Conservation (phyloP, 2,888 invertebrate genomes). For the Dinocampus coccinellae region DNA sequence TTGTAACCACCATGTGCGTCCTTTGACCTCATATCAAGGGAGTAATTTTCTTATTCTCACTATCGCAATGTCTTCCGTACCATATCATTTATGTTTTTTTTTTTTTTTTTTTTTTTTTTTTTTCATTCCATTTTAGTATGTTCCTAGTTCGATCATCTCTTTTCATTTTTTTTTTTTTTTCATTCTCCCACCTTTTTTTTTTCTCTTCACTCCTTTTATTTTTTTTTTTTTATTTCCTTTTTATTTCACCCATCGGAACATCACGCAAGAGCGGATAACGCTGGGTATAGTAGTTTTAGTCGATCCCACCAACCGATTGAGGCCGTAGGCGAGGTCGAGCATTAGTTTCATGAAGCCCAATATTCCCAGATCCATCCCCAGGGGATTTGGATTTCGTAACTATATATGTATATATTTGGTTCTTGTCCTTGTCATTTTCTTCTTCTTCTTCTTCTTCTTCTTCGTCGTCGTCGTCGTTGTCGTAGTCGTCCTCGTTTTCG, state of each 20-base stretch:
- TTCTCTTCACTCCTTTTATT: neutral
- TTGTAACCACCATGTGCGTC: neutral
- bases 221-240: neutral
- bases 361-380: conserved; percentile 22
- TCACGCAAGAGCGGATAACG: neutral
- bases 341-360: conserved; percentile 34
- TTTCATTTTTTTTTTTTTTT: neutral
- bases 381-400: conserved; percentile 21
- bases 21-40: conserved; percentile 43
- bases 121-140: neutral
- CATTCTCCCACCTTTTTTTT: neutral
- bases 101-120: conserved; percentile 7
- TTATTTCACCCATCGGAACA: neutral
- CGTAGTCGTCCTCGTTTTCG: neutral
- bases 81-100: neutral
- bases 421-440: too few species aligned
- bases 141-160: neutral
- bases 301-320: conserved; percentile 24
- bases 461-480: neutral
- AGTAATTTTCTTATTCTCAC: conserved; percentile 48
- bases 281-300: conserved; percentile 15
- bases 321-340: conserved; percentile 23
- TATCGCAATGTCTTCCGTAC: neutral
- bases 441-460: too few species aligned
- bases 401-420: too few species aligned